phyloP scores from a whole-genome alignment of 30 jellyfish, hydroid and myxozoan genomes.

The Cassiopea andromeda region DNA sequence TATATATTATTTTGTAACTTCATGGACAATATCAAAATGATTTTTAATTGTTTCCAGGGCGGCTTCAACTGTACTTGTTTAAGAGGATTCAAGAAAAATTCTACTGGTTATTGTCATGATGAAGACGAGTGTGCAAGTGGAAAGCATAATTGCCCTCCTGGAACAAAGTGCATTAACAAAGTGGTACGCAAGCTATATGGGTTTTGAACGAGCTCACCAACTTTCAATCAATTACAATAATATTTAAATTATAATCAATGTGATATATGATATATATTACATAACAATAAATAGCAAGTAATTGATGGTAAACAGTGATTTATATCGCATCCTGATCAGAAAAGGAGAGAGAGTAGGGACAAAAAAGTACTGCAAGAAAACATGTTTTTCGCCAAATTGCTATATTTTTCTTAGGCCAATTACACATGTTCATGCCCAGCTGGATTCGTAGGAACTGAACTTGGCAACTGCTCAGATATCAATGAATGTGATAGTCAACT shows the following conservation, averaged over 20 bases:
- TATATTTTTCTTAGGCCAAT: constrained; percentile 48
- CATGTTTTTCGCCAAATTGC: not conserved
- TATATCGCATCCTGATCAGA: too few species aligned
- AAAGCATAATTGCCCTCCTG: constrained; percentile 68
- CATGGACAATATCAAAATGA: not conserved
- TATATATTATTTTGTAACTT: too few species aligned
- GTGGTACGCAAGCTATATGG: constrained; percentile 31
- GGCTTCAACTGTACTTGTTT: constrained; percentile 58
- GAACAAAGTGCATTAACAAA: constrained; percentile 69
- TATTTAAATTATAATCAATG: too few species aligned
- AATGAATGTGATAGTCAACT: constrained; percentile 63
- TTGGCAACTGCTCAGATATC: constrained; percentile 70
- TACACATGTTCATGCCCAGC: constrained; percentile 72
- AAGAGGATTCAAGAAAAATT: constrained; percentile 36
- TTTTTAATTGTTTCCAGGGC: constrained; percentile 40
- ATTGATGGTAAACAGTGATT: too few species aligned
- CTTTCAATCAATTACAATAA: too few species aligned
- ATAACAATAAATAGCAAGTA: too few species aligned
- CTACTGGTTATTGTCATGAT: constrained; percentile 55
- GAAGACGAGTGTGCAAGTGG: constrained; percentile 71
- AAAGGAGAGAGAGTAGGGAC: too few species aligned
- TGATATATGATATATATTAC: too few species aligned
- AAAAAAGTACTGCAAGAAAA: not conserved
- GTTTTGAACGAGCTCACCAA: too few species aligned
- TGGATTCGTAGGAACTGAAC: constrained; percentile 63